Evolutionary conservation across 2,888 invertebrate species (phyloP).

Genomic region (Dynastes hyllus): DNA sequence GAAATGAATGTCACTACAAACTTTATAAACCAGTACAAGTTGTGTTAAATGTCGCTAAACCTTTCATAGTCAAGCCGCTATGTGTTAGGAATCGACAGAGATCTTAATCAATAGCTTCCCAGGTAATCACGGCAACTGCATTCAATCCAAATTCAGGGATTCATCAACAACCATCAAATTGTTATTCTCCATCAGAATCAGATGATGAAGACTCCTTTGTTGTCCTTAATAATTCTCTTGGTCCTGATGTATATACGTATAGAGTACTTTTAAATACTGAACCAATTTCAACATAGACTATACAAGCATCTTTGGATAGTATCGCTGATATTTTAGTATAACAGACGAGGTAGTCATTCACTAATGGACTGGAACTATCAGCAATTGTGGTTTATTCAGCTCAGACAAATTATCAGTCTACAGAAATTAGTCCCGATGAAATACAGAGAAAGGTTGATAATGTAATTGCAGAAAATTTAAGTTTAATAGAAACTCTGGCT

Average conservation of each 20-base stretch:
- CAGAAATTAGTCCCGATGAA: slow-evolving; percentile 60
- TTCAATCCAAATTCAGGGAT: slow-evolving; percentile 50
- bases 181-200: slow-evolving; percentile 60
- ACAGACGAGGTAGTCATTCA: not conserved
- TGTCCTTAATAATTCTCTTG: slow-evolving; percentile 58
- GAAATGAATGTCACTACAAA: too few relatives aligned
- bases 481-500: slow-evolving; percentile 74
- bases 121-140: slow-evolving; percentile 35
- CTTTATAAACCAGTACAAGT: too few relatives aligned
- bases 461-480: slow-evolving; percentile 63
- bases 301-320: slow-evolving; percentile 47
- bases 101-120: too few relatives aligned
- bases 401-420: slow-evolving; percentile 15
- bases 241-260: slow-evolving; percentile 35
- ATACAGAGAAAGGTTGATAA: slow-evolving; percentile 64
- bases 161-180: slow-evolving; percentile 56
- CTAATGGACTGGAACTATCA: slow-evolving; percentile 17
- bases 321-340: slow-evolving; percentile 36
- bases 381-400: slow-evolving; percentile 19
- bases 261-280: slow-evolving; percentile 42
- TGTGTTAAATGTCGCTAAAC: too few relatives aligned
- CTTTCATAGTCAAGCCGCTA: too few relatives aligned
- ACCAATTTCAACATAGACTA: slow-evolving; percentile 48
- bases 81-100: too few relatives aligned
- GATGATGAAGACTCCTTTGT: slow-evolving; percentile 66